Percentiles rank a stretch among this genome's conserved stretches.
These are phyloP conservation scores for Lasioglossum vierecki DNA, from an alignment of 2,888 invertebrate species.

Conservation along the genomic window DNA sequence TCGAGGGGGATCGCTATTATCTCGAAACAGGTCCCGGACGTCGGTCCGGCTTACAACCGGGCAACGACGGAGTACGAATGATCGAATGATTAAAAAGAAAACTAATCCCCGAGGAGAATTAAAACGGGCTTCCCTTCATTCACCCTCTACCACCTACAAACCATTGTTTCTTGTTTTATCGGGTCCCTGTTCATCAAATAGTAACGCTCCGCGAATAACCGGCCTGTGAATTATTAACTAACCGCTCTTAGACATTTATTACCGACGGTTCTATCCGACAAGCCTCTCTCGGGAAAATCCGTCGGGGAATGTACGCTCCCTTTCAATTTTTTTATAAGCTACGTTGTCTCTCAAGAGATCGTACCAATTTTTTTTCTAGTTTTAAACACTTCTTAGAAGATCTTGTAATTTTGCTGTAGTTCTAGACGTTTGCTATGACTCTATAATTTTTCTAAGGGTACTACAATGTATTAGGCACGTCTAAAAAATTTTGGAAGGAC, in stretches of 20 bases:
- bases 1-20: not conserved
- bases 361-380: not conserved
- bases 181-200: not conserved
- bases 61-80: not conserved
- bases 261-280: not conserved
- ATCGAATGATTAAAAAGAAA: constrained; percentile 12
- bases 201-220: not conserved
- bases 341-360: not conserved
- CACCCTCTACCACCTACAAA: not conserved
- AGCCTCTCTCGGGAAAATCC: not conserved
- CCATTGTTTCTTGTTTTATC: not conserved
- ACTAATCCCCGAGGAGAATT: constrained; percentile 10
- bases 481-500: not conserved
- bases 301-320: not conserved
- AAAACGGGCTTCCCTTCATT: constrained; percentile 1
- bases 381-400: not conserved
- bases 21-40: not conserved
- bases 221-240: not conserved
- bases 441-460: not conserved
- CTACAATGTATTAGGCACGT: not conserved
- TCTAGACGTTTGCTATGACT: not conserved
- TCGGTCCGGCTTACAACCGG: not conserved
- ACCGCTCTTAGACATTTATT: not conserved
- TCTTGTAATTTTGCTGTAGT: not conserved
- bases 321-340: not conserved